These are phyloP conservation scores for Xylota segnis DNA, from an alignment of 2,888 invertebrate species.

Conservation along the genomic window DNA sequence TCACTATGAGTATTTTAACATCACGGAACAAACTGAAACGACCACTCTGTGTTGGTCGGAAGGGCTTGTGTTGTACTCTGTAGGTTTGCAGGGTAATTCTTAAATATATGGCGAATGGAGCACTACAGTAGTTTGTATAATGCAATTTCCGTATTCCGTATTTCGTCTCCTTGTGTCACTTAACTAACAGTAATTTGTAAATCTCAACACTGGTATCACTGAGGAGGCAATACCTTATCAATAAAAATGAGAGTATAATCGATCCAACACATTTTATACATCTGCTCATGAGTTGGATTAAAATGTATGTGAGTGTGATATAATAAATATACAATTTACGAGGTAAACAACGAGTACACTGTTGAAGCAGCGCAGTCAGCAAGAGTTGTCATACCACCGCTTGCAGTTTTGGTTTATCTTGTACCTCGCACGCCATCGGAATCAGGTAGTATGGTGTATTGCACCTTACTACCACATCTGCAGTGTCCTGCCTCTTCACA, in stretches of 20 bases:
- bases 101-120: too few species aligned
- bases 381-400: constrained; percentile 39
- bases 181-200: background rate
- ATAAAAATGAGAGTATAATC: constrained; percentile 31
- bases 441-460: constrained; percentile 22
- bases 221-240: background rate
- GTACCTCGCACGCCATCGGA: constrained; percentile 39
- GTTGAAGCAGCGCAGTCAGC: constrained; percentile 31
- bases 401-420: constrained; percentile 45
- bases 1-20: too few species aligned
- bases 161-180: too few species aligned
- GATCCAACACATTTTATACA: constrained; percentile 29
- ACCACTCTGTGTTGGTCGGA: too few species aligned
- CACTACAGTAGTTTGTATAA: too few species aligned
- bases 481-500: constrained; percentile 14
- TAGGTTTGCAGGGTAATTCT: too few species aligned
- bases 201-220: background rate
- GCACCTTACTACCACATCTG: constrained; percentile 38
- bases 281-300: constrained; percentile 39
- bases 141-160: too few species aligned
- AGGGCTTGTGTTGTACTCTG: too few species aligned
- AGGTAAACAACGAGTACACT: constrained; percentile 47
- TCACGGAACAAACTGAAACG: too few species aligned
- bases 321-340: constrained; percentile 49
- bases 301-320: constrained; percentile 40